Evolutionary conservation across 1,140 invertebrate species (phyloP), one percentile per base, ranked within the genome.

Genomic region (Aphidius ervi): DNA sequence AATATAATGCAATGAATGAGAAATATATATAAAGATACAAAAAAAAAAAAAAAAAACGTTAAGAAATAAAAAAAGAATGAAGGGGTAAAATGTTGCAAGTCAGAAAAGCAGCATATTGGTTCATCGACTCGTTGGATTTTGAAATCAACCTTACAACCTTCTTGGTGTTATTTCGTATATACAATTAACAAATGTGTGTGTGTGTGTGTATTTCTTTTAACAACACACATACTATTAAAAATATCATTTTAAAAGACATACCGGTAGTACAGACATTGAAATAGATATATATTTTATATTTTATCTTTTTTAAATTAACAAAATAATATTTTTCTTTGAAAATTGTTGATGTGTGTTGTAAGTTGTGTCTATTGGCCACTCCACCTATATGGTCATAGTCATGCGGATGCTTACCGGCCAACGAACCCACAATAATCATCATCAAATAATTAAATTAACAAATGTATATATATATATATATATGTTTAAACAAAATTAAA

Each of bases 91-190:
- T 74, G 73, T 74, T 68, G 74, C 66, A 74, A 78, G 74, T 63
- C 68, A 74, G 71, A 75, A 71, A 76, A 74, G 72, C 70, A 74
- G 72, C 70, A 74, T 76, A 77, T 78, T 77, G 74, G 74, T 77
- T 77, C 74, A 76, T 77, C 74, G 74, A 74, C 72, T 73, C 62
- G 62, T 55, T 58, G 63, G 64, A 67, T 75, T 76, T 77, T 76
- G 73, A 76, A 76, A 76, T 69, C 59, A 49, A 10, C 63, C 59
- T 31, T 31, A 31, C 23, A 31, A 31, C 23, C 23, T 31, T 39
- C 52, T 40, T 41, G 40, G 49, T 31, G 23, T 31, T 31, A 31
- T n/a, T 41, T 64, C 68, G 68, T 74, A 55, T 61, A 61, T 61
- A 73, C 75, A 75, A 76, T 77, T 76, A 76, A 71, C 72, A 77